Evolutionary conservation across 2,797 vertebrate species (phyloP).

Genomic region (Ambastaia sidthimunki): DNA sequence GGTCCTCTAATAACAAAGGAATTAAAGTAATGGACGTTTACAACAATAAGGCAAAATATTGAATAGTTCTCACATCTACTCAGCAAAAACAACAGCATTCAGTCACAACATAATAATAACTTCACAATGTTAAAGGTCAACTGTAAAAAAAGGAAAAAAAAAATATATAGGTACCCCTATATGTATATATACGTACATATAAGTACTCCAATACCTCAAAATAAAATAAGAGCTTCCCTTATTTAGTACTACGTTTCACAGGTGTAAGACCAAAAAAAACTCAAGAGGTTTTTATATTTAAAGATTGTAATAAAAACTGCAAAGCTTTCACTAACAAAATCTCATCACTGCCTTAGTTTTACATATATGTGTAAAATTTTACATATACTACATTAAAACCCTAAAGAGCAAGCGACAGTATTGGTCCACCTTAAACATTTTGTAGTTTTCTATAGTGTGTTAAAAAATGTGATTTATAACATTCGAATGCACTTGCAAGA

Average conservation of each 20-base stretch:
- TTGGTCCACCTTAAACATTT: not conserved
- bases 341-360: conserved; percentile 9
- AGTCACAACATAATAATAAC: conserved; percentile 59
- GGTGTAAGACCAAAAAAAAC: conserved; percentile 1
- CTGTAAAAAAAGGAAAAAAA: conserved; percentile 22
- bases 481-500: not conserved
- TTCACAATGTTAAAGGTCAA: conserved; percentile 57
- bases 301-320: conserved; percentile 28
- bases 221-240: conserved; percentile 26
- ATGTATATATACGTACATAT: not conserved
- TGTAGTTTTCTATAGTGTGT: not conserved
- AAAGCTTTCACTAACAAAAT: conserved; percentile 14
- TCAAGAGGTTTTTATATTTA: conserved; percentile 28
- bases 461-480: conserved; percentile 3
- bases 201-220: not conserved
- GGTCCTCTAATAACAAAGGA: conserved; percentile 67
- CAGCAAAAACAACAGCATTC: conserved; percentile 54
- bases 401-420: not conserved
- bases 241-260: conserved; percentile 35
- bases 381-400: not conserved
- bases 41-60: conserved; percentile 64
- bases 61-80: conserved; percentile 38
- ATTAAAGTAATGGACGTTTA: conserved; percentile 67
- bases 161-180: not conserved
- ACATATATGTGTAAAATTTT: not conserved